Evolutionary conservation across 2,797 vertebrate species (phyloP).

Genomic region (Pangasius sanitwongsei): DNA sequence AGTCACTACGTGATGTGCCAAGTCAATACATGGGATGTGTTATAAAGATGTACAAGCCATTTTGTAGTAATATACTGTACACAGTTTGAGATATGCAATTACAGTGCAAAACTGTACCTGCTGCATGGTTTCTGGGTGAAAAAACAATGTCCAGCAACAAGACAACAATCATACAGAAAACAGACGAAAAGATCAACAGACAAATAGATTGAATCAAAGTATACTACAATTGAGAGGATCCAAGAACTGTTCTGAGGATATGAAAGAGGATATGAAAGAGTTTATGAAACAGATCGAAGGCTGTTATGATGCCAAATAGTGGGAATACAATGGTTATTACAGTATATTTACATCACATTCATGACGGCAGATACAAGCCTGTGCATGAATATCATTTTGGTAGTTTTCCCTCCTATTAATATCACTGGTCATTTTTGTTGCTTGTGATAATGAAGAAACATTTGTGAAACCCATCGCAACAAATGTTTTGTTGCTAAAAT

Average conservation of each 20-base stretch:
- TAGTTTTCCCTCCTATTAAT: not conserved
- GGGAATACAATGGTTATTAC: not conserved
- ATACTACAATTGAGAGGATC: not conserved
- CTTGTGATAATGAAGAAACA: not conserved
- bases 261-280: constrained; percentile 1
- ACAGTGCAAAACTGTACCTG: not conserved
- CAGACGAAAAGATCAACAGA: not conserved
- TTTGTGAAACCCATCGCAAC: not conserved
- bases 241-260: not conserved
- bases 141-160: not conserved
- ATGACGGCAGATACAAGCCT: not conserved
- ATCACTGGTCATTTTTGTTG: not conserved
- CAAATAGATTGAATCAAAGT: not conserved
- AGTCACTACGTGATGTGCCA: not conserved
- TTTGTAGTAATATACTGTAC: not conserved
- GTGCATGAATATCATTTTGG: not conserved
- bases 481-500: not conserved
- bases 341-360: not conserved
- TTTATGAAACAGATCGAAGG: not conserved
- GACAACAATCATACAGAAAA: not conserved
- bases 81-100: not conserved
- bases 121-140: not conserved
- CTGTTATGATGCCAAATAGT: not conserved
- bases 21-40: not conserved
- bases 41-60: not conserved